Conservation (phyloP, 92 coral and sea anemone genomes). For the Phenganax stokvisi region DNA sequence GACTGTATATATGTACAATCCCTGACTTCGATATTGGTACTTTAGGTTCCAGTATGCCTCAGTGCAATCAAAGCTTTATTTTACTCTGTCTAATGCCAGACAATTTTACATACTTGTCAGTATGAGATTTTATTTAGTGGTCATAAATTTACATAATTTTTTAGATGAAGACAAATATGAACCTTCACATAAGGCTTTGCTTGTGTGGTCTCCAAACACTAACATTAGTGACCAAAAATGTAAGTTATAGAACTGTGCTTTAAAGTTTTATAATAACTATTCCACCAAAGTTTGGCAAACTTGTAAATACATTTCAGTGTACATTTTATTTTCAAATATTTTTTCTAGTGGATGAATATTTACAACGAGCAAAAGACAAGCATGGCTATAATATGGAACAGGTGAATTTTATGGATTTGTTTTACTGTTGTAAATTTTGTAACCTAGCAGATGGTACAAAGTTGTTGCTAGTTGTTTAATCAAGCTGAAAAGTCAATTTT, state of each 20-base stretch:
- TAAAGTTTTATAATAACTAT: not conserved
- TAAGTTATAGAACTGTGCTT: slow-evolving; percentile 44
- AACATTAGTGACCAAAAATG: slow-evolving; percentile 68
- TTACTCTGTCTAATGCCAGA: too few species aligned
- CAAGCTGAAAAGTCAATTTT: too few species aligned
- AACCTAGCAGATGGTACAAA: not conserved
- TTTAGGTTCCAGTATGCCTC: too few species aligned
- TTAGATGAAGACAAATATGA: slow-evolving; percentile 41
- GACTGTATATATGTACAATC: too few species aligned
- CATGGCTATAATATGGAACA: slow-evolving; percentile 98
- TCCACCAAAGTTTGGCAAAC: not conserved
- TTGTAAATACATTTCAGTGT: not conserved
- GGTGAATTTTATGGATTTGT: slow-evolving; percentile 38
- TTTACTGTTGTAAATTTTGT: not conserved
- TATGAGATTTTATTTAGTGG: too few species aligned
- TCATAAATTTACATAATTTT: not conserved
- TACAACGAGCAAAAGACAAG: slow-evolving; percentile 83
- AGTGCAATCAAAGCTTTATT: too few species aligned
- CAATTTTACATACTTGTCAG: too few species aligned
- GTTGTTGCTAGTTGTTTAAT: not conserved
- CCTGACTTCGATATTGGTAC: too few species aligned
- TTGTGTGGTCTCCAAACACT: slow-evolving; percentile 94
- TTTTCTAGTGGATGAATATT: slow-evolving; percentile 86
- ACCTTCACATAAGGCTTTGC: slow-evolving; percentile 73
- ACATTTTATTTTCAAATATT: not conserved